A percentile compares a stretch with the other conserved stretches of the same genome.
Conservation (phyloP, 2,113 vertebrate species). For the Pseudopipra pipra region DNA sequence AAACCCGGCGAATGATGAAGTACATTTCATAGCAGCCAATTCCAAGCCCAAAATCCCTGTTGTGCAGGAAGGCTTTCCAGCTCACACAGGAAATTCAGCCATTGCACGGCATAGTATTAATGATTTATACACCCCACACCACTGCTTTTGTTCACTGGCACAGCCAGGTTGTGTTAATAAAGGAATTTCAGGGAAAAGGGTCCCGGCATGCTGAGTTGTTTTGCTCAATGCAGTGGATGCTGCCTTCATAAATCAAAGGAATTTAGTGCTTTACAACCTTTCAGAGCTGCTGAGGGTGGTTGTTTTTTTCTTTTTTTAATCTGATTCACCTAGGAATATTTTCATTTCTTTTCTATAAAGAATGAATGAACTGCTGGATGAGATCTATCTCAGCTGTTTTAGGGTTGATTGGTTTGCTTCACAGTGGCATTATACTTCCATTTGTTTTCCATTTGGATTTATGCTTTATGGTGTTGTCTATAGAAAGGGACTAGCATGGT, state of each 20-base stretch:
- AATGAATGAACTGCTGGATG: conserved; percentile 60
- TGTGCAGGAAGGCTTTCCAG: conserved; percentile 70
- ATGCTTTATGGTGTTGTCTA: conserved; percentile 55
- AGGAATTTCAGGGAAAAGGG: conserved; percentile 68
- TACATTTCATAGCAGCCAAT: conserved; percentile 68
- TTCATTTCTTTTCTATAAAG: conserved; percentile 62
- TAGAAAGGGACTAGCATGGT: conserved; percentile 43
- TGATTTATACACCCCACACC: conserved; percentile 75
- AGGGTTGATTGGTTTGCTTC: conserved; percentile 60
- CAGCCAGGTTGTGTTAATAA: conserved; percentile 71
- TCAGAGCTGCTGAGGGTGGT: conserved; percentile 9
- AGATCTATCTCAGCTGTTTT: conserved; percentile 58
- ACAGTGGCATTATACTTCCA: conserved; percentile 22
- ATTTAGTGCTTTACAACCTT: conserved; percentile 66
- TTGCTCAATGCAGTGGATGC: conserved; percentile 36
- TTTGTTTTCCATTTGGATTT: conserved; percentile 64
- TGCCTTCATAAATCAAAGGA: conserved; percentile 74
- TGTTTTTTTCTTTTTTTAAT: not conserved
- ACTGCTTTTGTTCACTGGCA: conserved; percentile 70
- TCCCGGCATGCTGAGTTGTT: conserved; percentile 57
- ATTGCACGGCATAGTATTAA: conserved; percentile 68
- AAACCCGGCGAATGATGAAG: conserved; percentile 61
- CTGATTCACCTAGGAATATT: conserved; percentile 65
- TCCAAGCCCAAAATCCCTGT: conserved; percentile 71
- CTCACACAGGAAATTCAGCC: conserved; percentile 71